Evolutionary conservation across 2,797 vertebrate genomes (phyloP), one percentile per base, ranked within the genome.

Genomic region (Chromis chromis): DNA sequence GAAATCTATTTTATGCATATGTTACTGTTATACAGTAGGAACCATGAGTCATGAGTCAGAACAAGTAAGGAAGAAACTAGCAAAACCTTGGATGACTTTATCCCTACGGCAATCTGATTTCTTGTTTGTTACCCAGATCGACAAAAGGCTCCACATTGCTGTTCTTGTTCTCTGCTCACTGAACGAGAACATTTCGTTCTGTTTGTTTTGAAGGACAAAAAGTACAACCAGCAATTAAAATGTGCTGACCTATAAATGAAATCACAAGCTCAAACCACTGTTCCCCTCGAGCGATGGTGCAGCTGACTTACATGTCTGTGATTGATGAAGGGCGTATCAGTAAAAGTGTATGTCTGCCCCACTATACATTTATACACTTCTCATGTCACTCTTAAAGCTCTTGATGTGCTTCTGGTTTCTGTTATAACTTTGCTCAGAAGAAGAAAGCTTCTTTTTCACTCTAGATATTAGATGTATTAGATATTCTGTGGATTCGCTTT

Each of bases 171-270:
- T 40, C 42, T 21, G 8, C 42, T 59, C 7, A 13, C 27, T 84
- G 55, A 86, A 85, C 65, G 70, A 60, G 46, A 53, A 21, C 13
- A 61, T 63, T 88, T 68, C 88, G 19, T 31, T 75, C 10, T 14
- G 27, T 25, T 61, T 60, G 49, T 76, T 65, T n/a, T 78, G 11
- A 71, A 56, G 24, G 33, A 36, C 54, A 55, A 33, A 76, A 57
- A 60, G 63, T 60, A 36, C 19, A 59, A 59, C 22, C 44, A 36
- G 44, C 31, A 71, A 6, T 22, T 66, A 52, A 54, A 82, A 77
- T 53, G 40, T 69, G 39, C 28, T 58, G 25, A 60, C 17, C 60
- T 56, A 52, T 52, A 65, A 68, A 73, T 56, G 2, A 28, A 75
- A 77, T 78, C 46, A 79, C 66, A 78, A 60, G 70, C n/a, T 76